Conservation (phyloP, 1,140 invertebrate genomes). For the Orius insidiosus region DNA sequence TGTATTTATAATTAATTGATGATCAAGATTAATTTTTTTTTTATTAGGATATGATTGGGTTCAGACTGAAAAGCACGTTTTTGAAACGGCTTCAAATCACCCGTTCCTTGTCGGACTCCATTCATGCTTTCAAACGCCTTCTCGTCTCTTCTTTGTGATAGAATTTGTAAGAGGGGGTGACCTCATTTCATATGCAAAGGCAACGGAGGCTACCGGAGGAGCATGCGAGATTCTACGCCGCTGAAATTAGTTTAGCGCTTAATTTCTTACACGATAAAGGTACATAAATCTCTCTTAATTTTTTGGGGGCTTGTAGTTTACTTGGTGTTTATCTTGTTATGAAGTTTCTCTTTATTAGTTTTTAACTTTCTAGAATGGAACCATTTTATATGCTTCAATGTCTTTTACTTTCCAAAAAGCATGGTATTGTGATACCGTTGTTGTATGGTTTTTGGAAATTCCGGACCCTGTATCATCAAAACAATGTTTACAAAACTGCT, state of each 20-base stretch:
- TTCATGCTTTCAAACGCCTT: conserved; percentile 97
- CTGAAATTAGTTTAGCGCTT: conserved; percentile 95
- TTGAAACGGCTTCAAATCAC: conserved; percentile 99
- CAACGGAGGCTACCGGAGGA: conserved; percentile 87
- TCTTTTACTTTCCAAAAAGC: too few species aligned
- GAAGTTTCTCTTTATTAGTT: background rate
- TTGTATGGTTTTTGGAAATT: too few species aligned
- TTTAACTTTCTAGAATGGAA: background rate
- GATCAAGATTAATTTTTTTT: background rate
- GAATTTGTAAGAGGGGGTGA: conserved; percentile 98
- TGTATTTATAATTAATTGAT: conserved; percentile 5
- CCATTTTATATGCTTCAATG: too few species aligned
- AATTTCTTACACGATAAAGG: conserved; percentile 97
- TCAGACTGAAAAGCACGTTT: conserved; percentile 99
- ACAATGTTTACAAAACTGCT: too few species aligned
- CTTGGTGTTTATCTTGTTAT: too few species aligned
- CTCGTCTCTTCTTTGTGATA: conserved; percentile 95
- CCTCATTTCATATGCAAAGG: conserved; percentile 98
- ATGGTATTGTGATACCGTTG: too few species aligned
- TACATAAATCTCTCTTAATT: too few species aligned
- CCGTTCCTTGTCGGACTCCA: conserved; percentile 97
- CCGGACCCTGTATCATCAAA: too few species aligned
- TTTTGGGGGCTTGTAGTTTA: too few species aligned
- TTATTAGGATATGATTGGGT: conserved; percentile 89
- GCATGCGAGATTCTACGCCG: conserved; percentile 81